A percentile compares a stretch with the other conserved stretches of the same genome.
These are phyloP conservation scores for Tribolium madens DNA, from an alignment of 1,140 invertebrate genomes.

Conservation along the genomic window DNA sequence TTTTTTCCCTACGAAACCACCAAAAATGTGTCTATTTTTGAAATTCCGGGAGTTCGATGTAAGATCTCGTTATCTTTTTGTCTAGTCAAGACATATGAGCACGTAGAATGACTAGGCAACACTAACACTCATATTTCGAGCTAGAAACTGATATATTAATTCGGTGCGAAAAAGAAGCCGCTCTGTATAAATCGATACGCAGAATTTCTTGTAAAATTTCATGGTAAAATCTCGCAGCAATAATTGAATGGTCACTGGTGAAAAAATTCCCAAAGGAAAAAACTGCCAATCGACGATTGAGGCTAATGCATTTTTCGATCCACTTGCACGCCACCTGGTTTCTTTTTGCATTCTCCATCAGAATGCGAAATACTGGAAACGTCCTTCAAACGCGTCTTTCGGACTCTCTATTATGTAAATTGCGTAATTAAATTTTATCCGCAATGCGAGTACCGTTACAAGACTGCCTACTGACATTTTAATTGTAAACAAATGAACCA, in stretches of 20 bases:
- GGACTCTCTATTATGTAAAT: constrained; percentile 17
- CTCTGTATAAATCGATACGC: constrained; percentile 13
- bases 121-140: too few species aligned
- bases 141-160: constrained; percentile 20
- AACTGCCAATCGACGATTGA: background rate
- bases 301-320: constrained; percentile 8
- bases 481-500: constrained; percentile 35
- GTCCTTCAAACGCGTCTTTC: constrained; percentile 2
- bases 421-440: constrained; percentile 29
- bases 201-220: constrained; percentile 25
- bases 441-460: background rate
- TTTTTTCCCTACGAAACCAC: too few species aligned
- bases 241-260: background rate
- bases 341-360: background rate
- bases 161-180: constrained; percentile 4
- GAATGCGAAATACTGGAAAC: background rate
- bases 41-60: background rate
- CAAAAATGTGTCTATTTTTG: background rate
- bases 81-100: constrained; percentile 5
- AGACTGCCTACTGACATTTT: constrained; percentile 30
- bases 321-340: constrained; percentile 12
- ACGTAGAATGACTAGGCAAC: background rate
- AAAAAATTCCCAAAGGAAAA: too few species aligned
- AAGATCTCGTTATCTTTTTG: background rate
- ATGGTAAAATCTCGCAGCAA: background rate